phyloP scores from a whole-genome alignment of 2,797 vertebrate species.

The Ciconia nigra region DNA sequence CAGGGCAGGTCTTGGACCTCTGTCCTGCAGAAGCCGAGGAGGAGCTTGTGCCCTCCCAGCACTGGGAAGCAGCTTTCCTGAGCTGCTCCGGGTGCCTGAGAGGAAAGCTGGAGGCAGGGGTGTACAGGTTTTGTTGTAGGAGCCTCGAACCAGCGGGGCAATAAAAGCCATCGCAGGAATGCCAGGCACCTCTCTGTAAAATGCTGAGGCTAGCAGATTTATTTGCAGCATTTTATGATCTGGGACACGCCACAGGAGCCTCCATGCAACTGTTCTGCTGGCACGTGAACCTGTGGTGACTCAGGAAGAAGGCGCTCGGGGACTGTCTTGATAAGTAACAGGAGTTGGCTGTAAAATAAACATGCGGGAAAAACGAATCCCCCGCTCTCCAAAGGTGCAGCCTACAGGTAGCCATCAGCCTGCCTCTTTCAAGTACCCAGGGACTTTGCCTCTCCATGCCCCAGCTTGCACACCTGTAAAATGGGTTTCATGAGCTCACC shows the following conservation, averaged over 20 bases:
- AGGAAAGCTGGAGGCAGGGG: neutral
- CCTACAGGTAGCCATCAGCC: neutral
- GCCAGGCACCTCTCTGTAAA: neutral
- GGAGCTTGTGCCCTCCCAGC: neutral
- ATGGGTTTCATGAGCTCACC: neutral
- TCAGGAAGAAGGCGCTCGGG: neutral
- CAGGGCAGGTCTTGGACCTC: neutral
- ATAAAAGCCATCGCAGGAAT: neutral
- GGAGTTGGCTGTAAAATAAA: slow-evolving; percentile 14
- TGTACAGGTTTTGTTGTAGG: neutral
- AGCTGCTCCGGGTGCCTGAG: fast-evolving
- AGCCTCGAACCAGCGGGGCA: neutral
- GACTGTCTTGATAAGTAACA: neutral
- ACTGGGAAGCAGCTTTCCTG: neutral
- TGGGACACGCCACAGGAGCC: slow-evolving; percentile 36
- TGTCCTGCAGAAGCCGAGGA: neutral
- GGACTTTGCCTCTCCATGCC: neutral
- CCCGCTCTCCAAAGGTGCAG: neutral
- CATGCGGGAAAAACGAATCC: neutral
- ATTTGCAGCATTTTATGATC: neutral
- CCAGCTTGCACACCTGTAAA: neutral
- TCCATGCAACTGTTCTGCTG: slow-evolving; percentile 46
- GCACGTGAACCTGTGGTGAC: slow-evolving; percentile 4
- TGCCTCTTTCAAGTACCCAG: neutral
- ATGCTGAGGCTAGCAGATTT: neutral